Evolutionary conservation across 2,888 invertebrate genomes (phyloP).

Genomic region (Sclerodermus sp.): DNA sequence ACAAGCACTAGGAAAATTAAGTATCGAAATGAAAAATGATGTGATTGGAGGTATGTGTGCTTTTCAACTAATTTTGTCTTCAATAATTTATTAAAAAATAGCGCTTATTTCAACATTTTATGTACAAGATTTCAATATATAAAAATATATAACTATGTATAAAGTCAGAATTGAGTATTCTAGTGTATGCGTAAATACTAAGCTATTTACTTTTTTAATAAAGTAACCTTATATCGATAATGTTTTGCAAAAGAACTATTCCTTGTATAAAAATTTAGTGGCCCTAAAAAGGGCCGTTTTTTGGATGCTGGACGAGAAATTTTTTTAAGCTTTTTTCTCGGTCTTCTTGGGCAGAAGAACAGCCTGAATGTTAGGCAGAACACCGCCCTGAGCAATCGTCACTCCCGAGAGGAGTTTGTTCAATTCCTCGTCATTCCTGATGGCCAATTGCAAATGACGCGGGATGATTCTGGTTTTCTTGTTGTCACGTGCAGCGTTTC

Average conservation of each 20-base stretch:
- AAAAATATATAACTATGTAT: neutral
- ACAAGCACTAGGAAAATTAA: no score
- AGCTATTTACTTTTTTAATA: no score
- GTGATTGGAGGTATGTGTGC: no score
- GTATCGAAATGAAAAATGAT: no score
- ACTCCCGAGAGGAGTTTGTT: constrained; percentile 75
- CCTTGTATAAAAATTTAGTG: constrained; percentile 8
- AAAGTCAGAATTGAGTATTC: neutral
- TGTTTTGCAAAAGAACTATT: no score
- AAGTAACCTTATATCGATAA: no score
- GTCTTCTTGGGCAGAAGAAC: constrained; percentile 75
- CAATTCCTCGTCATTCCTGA: constrained; percentile 81
- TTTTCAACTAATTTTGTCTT: no score
- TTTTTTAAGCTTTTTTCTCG: constrained; percentile 39
- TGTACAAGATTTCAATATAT: no score
- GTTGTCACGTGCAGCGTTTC: constrained; percentile 70
- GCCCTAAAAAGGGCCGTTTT: constrained; percentile 30
- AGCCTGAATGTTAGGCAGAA: constrained; percentile 76
- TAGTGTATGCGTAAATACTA: no score
- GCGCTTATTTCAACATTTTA: no score
- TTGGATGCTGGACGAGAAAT: neutral
- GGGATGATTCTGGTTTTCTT: constrained; percentile 63
- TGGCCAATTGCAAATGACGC: constrained; percentile 64
- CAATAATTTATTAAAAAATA: no score
- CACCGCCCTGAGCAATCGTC: constrained; percentile 82